phyloP scores from a whole-genome alignment of 2,888 invertebrate genomes.

The Ochlodes sylvanus region DNA sequence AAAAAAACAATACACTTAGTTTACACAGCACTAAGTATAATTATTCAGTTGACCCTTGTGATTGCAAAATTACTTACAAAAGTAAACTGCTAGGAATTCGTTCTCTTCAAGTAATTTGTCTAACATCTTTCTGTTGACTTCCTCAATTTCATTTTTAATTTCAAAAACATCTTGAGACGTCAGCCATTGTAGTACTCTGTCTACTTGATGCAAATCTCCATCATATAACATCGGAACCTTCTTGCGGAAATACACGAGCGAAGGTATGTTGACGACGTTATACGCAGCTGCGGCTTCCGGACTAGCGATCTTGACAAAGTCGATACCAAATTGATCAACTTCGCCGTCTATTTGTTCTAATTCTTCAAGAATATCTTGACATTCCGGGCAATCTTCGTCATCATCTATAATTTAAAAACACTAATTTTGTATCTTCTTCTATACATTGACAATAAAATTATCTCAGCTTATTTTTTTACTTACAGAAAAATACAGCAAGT shows the following conservation, averaged over 20 bases:
- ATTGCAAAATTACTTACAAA: constrained; percentile 89
- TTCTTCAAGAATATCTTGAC: constrained; percentile 95
- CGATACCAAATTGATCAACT: constrained; percentile 96
- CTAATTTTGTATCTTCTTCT: not conserved
- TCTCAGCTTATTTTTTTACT: constrained; percentile 51
- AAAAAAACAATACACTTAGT: constrained; percentile 12
- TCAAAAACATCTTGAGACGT: constrained; percentile 98
- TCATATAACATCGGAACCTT: constrained; percentile 94
- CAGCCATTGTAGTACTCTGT: constrained; percentile 93
- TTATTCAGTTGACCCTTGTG: not conserved
- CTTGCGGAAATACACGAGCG: constrained; percentile 94
- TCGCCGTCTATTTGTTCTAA: constrained; percentile 98
- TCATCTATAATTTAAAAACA: constrained; percentile 76
- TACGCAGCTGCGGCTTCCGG: constrained; percentile 92
- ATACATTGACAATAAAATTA: no score
- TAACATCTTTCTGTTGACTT: constrained; percentile 98
- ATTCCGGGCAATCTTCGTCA: constrained; percentile 96
- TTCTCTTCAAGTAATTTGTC: constrained; percentile 97
- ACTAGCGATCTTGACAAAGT: constrained; percentile 96
- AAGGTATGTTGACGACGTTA: constrained; percentile 93
- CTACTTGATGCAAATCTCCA: constrained; percentile 94
- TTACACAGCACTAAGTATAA: not conserved
- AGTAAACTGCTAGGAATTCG: constrained; percentile 97
- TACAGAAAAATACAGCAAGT: constrained; percentile 96
- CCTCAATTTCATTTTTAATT: constrained; percentile 98